phyloP scores from a whole-genome alignment of 2,888 invertebrate species.

The Hemithea aestivaria region DNA sequence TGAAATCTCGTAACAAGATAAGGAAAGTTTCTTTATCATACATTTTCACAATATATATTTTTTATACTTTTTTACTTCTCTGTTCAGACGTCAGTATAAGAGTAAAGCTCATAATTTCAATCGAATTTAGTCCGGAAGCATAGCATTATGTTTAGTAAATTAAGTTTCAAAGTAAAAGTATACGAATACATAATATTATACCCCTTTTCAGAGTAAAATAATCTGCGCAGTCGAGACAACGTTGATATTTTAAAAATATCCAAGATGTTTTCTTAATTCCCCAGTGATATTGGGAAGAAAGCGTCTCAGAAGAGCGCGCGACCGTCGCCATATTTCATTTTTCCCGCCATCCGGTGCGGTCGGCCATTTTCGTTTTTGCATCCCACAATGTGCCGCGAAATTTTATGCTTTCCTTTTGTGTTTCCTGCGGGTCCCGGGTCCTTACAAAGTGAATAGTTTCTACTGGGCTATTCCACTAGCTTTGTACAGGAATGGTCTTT shows the following conservation, averaged over 20 bases:
- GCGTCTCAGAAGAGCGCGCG: slow-evolving; percentile 18
- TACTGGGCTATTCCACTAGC: slow-evolving; percentile 4
- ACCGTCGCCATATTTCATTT: slow-evolving; percentile 63
- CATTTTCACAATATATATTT: not conserved
- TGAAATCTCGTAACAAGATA: slow-evolving; percentile 31
- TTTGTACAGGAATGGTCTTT: slow-evolving; percentile 5
- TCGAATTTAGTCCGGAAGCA: no score
- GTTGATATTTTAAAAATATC: no score
- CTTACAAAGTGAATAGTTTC: slow-evolving; percentile 17
- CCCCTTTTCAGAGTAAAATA: no score
- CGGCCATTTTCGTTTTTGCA: slow-evolving; percentile 54
- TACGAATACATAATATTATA: no score
- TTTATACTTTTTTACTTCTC: no score
- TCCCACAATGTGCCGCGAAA: slow-evolving; percentile 38
- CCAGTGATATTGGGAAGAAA: slow-evolving; percentile 10
- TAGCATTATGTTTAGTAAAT: no score
- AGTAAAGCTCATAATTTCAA: no score
- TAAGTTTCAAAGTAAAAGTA: no score
- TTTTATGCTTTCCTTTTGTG: slow-evolving; percentile 38
- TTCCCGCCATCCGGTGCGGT: slow-evolving; percentile 49
- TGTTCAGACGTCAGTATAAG: no score
- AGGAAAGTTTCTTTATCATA: not conserved
- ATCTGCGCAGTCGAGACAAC: no score
- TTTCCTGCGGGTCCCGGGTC: slow-evolving; percentile 19
- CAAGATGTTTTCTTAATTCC: no score